Evolutionary conservation across 1,140 invertebrate genomes (phyloP).

Genomic region (Brachionus koreanus): DNA sequence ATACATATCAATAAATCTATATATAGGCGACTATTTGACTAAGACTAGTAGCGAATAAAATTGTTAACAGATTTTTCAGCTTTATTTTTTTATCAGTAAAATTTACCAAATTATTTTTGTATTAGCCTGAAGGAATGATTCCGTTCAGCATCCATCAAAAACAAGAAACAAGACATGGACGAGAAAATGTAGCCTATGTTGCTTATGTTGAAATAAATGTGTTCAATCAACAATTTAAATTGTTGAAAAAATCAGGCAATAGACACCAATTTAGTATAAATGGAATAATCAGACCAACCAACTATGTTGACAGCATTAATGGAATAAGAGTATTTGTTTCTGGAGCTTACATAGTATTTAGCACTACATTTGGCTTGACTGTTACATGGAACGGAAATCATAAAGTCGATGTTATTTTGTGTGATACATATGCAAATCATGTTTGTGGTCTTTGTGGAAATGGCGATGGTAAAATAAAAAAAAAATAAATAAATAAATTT

Average conservation of each 20-base stretch:
- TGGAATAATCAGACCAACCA: background rate
- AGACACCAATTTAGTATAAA: background rate
- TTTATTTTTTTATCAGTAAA: no score
- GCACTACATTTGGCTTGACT: conserved; percentile 15
- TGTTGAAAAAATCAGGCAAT: background rate
- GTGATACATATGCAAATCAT: conserved; percentile 14
- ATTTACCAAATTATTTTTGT: no score
- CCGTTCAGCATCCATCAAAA: conserved; percentile 1
- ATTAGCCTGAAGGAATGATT: background rate
- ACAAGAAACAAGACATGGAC: background rate
- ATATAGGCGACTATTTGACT: no score
- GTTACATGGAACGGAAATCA: conserved; percentile 32
- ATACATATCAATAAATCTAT: no score
- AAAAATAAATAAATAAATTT: background rate
- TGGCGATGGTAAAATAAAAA: background rate
- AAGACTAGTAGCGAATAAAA: no score
- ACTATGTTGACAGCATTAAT: conserved; percentile 8
- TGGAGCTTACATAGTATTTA: conserved; percentile 12
- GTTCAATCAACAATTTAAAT: background rate
- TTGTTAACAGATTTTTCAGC: no score
- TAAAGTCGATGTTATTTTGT: conserved; percentile 27
- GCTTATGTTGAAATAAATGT: conserved; percentile 24
- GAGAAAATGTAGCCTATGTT: background rate
- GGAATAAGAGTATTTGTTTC: conserved; percentile 8
- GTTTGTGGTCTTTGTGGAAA: conserved; percentile 41